phyloP scores from a whole-genome alignment of 2,888 invertebrate genomes.

The Erynnis tages region DNA sequence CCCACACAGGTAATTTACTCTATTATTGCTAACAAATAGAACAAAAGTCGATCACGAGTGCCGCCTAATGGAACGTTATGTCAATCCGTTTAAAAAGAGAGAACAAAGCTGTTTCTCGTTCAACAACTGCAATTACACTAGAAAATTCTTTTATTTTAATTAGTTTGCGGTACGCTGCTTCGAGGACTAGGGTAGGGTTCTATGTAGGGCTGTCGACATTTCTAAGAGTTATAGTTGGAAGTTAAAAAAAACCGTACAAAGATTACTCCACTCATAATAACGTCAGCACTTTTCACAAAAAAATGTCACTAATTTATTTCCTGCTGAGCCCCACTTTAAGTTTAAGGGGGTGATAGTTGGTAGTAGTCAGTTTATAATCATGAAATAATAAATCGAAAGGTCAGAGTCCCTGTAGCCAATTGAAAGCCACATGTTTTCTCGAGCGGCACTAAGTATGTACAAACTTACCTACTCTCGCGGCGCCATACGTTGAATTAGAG shows the following conservation, averaged over 20 bases:
- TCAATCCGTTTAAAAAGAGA: slow-evolving; percentile 23
- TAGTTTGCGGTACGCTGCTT: slow-evolving; percentile 24
- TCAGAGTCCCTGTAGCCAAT: too few species aligned
- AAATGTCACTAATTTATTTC: too few species aligned
- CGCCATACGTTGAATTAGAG: too few species aligned
- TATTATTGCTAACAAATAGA: slow-evolving; percentile 20
- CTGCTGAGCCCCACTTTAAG: too few species aligned
- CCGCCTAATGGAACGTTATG: slow-evolving; percentile 17
- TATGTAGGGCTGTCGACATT: slow-evolving; percentile 12
- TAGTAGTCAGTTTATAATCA: too few species aligned
- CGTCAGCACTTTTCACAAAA: too few species aligned
- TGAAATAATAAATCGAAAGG: too few species aligned
- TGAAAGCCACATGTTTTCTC: too few species aligned
- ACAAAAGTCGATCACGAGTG: slow-evolving; percentile 20
- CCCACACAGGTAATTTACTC: slow-evolving; percentile 10
- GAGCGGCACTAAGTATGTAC: too few species aligned
- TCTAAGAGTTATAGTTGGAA: background rate
- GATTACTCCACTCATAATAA: too few species aligned
- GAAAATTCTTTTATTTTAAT: slow-evolving; percentile 27
- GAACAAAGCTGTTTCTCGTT: slow-evolving; percentile 24
- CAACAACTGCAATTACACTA: slow-evolving; percentile 26
- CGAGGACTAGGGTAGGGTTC: slow-evolving; percentile 21
- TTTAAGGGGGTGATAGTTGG: too few species aligned
- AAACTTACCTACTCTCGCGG: too few species aligned
- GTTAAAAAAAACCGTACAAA: background rate